phyloP scores from a whole-genome alignment of 2,888 invertebrate species.

The Coenonympha arcania region DNA sequence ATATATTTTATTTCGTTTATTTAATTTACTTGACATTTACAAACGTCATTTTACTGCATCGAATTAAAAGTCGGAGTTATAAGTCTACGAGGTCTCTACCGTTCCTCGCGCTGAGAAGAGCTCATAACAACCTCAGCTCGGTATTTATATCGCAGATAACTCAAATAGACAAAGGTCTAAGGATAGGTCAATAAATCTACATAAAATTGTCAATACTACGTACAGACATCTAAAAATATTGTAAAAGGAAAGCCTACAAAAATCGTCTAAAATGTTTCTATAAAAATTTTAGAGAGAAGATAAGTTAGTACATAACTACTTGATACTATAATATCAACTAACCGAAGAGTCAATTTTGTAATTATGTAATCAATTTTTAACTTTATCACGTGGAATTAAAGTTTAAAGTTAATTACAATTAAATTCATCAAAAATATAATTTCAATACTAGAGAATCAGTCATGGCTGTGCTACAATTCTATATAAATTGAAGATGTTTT shows the following conservation, averaged over 20 bases:
- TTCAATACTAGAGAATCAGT: not conserved
- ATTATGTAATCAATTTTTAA: not conserved
- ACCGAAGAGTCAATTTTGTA: not conserved
- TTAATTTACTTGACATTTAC: too few relatives aligned
- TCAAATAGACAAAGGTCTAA: slow-evolving; percentile 27
- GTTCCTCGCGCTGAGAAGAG: too few relatives aligned
- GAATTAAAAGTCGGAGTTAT: too few relatives aligned
- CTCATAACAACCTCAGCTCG: too few relatives aligned
- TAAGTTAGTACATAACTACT: not conserved
- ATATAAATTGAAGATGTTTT: too few relatives aligned
- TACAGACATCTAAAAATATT: slow-evolving; percentile 63
- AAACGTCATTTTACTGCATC: too few relatives aligned
- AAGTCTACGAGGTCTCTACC: too few relatives aligned
- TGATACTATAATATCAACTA: not conserved
- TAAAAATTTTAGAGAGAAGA: slow-evolving; percentile 9
- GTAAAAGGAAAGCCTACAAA: slow-evolving; percentile 15
- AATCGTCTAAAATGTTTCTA: slow-evolving; percentile 1
- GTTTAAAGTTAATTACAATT: not conserved
- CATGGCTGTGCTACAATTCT: slow-evolving; percentile 3
- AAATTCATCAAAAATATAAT: slow-evolving; percentile 6
- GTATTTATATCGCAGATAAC: not conserved
- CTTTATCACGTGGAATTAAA: not conserved
- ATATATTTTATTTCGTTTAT: too few relatives aligned
- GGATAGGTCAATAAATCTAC: slow-evolving; percentile 37
- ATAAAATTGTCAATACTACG: slow-evolving; percentile 46